Evolutionary conservation across 2,888 invertebrate genomes (phyloP), one percentile per base, ranked within the genome.

Genomic region (Drosophila histrio): DNA sequence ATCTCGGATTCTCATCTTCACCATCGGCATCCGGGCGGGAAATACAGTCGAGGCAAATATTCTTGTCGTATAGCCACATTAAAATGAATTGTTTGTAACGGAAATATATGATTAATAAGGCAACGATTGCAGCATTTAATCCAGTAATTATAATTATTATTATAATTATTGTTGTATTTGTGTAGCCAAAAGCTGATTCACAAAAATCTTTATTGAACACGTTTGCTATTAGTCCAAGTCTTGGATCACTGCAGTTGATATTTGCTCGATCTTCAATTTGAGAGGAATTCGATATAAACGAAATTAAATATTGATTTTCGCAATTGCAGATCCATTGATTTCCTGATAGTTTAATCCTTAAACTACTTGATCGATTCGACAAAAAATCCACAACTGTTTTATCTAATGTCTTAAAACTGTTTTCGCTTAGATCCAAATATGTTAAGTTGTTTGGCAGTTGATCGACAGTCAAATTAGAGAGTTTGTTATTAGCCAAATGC

Each of bases 281-380:
- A n/a, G 6, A 7, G 7, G n/a, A 5, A 1, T 24, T 17, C 1
- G 15, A 17, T 8, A 21, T 13, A 52, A 52, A 52, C 1, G 17
- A 1, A 3, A 38, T n/a, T 2, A 52, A 19, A 19, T 52, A n/a
- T n/a, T 26, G n/a, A 3, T n/a, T 28, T 8, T 28, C 3, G n/a
- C 50, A 52, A 7, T 26, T 19, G 26, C 50, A 52, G 13, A 9
- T 38, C 38, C 38, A 52, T n/a, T 9, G 26, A 52, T 52, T 52
- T 11, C 9, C 38, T 6, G 50, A 26, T 8, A 38, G 38, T 7
- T 36, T 49, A 11, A 49, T 24, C 3, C 7, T 11, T 26, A 52
- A 38, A 1, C 19, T 26, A 7, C 2, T n/a, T 38, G 17, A 52
- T 38, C 19, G 8, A 3, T 26, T 50, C n/a, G 6, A n/a, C 9